Evolutionary conservation across 2,888 invertebrate species (phyloP), one percentile per base, ranked within the genome.

Genomic region (Myathropa florea): DNA sequence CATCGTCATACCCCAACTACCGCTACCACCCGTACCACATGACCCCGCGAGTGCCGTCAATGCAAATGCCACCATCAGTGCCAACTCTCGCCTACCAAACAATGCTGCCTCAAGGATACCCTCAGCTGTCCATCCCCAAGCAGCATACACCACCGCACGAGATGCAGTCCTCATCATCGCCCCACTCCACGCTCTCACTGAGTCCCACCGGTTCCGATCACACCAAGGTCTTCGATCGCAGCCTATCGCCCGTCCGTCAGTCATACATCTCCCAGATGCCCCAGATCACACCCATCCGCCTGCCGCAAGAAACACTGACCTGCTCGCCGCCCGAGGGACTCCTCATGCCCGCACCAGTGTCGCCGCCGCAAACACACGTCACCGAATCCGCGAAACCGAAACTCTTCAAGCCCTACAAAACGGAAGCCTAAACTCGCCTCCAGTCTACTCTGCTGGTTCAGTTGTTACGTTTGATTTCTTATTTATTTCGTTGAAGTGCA

Each of bases 361-460:
- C 85, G 1, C 85, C 85, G 28, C 63, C 78, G 24, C 86, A 86
- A 53, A 14, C 89, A 89, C 46, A 90, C 90, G 14, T 89, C 89
- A 14, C 89, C 89, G 53, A 86, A 10, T 70, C 83, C 1, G 92
- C 93, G 55, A 94, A 94, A 89, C 95, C 95, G 0, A 95, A 96
- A 90, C 93, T 96, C 26, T 96, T 96, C 91, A 96, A 96, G 91
- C 96, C 96, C 0, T 96, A 96, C 93, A 96, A 96, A 90, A 92
- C 92, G 80, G 93, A 93, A 89, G 91, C 90, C 80, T 92, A 91
- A 67, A 21, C n/a, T 2, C n/a, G 0, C 14, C 4, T 0, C n/a
- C 39, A 4, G n/a, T 46, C n/a, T 18, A 6, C 18, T 46, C 46
- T 12, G 18, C 18, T 46, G 6, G 46, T 46, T 46, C 46, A 65